Conservation (phyloP, 2,888 invertebrate genomes). For the Ectropis crepuscularia region DNA sequence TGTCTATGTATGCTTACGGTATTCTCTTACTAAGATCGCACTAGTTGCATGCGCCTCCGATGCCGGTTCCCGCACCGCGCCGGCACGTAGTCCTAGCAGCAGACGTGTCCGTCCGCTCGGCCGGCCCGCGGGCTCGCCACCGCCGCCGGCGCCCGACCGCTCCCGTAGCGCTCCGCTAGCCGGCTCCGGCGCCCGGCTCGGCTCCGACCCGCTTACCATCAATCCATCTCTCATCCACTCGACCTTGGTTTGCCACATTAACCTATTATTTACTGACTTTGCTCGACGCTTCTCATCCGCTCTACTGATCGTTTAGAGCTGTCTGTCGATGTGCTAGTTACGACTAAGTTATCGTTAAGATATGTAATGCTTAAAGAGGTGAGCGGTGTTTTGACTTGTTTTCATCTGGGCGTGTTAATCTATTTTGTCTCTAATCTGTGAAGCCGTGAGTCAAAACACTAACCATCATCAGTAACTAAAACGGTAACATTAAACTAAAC, state of each 20-base stretch:
- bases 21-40: constrained; percentile 66
- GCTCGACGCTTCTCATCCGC: constrained; percentile 62
- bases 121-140: constrained; percentile 36
- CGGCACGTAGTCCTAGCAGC: constrained; percentile 52
- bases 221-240: constrained; percentile 53
- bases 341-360: constrained; percentile 44
- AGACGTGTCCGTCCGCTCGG: constrained; percentile 69
- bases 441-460: constrained; percentile 50
- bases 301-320: constrained; percentile 58
- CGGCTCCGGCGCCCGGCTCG: constrained; percentile 37
- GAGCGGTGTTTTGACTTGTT: constrained; percentile 58
- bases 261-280: constrained; percentile 41
- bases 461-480: constrained; percentile 46
- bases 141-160: constrained; percentile 35
- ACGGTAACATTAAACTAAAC: constrained; percentile 41
- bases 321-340: constrained; percentile 57
- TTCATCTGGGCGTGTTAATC: constrained; percentile 20
- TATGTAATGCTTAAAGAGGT: constrained; percentile 40
- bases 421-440: constrained; percentile 30
- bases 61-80: constrained; percentile 52
- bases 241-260: constrained; percentile 50
- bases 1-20: constrained; percentile 84
- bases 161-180: constrained; percentile 39
- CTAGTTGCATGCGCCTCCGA: constrained; percentile 71
- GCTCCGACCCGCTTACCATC: constrained; percentile 46